A percentile compares a stretch with the other conserved stretches of the same genome.
Conservation (phyloP, 2,113 vertebrate genomes). For the Cheirogaleus medius region DNA sequence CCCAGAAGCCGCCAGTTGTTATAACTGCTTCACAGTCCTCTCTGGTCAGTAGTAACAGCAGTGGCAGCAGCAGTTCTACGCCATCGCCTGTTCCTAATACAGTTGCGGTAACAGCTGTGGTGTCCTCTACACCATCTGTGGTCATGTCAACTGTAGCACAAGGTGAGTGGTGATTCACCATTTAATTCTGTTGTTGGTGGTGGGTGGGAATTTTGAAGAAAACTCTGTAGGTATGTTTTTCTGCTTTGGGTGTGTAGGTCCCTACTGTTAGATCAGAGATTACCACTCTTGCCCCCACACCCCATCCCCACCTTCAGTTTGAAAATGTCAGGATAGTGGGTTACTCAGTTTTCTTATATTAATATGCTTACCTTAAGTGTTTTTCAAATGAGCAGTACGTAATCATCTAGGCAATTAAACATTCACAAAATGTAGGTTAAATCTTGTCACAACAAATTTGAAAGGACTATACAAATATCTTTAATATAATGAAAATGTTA, state of each 20-base stretch:
- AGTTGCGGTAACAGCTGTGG: conserved; percentile 94
- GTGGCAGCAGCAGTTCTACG: conserved; percentile 82
- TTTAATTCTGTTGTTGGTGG: conserved; percentile 4
- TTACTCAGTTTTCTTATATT: conserved; percentile 8
- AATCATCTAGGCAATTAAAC: not conserved
- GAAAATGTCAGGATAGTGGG: not conserved
- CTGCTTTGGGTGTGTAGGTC: not conserved
- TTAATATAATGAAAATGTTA: not conserved
- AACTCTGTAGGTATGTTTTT: not conserved
- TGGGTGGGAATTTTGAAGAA: conserved; percentile 4
- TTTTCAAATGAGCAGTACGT: not conserved
- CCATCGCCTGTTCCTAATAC: conserved; percentile 84
- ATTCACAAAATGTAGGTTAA: conserved; percentile 23
- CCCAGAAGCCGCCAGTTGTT: conserved; percentile 95
- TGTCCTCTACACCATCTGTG: conserved; percentile 92
- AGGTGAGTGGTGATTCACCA: conserved; percentile 84
- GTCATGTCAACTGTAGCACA: conserved; percentile 96
- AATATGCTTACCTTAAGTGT: not conserved
- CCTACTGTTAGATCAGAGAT: not conserved
- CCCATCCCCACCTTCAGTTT: not conserved
- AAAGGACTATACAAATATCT: not conserved
- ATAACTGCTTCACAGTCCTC: conserved; percentile 90
- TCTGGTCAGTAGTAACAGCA: conserved; percentile 81
- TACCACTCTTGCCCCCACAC: not conserved
- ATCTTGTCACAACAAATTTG: not conserved